Base-by-base conservation (phyloP, 2,113 vertebrate species). In the Pelodiscus sinensis region DNA sequence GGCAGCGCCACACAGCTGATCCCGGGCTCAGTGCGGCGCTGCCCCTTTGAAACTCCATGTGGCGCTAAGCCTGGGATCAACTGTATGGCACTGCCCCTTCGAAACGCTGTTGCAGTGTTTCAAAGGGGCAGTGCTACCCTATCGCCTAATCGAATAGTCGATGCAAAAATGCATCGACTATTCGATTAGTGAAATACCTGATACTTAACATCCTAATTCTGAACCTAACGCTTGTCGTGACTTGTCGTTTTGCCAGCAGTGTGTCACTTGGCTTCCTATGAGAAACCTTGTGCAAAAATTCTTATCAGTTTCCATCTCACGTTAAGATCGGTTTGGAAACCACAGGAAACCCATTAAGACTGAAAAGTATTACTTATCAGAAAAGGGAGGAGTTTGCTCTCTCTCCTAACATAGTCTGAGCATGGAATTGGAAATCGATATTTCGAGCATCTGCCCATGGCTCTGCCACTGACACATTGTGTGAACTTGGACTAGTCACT, bases 331-430 rank as follows among this genome's bases (percentile, higher is more conserved):
- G 18, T 19, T 9, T 71, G 10, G 79, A n/a, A 89, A 82, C 73
- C 0, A 1, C 84, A 87, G 73, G 79, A 82, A 85, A 9, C 44
- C 18, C 78, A 18, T 82, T 73, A 65, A 12, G 1, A 0, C 89
- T 89, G 57, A 9, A 51, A 60, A 44, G 65, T 56, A 35, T 31
- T 87, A 1, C 4, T 44, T 85, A 89, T 90, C 27, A 31, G 52
- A 84, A 55, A 12, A 58, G 51, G 16, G 3, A 77, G 65, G 85
- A 54, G 91, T 12, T 31, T 14, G 4, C 62, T 10, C 27, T 24
- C 15, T 89, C 51, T 6, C 2, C 84, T 78, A 44, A 8, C 9
- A 2, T 4, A 2, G 8, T 50, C 10, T 0, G 38, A 24, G 22
- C 22, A 25, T 44, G 22, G 73, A 24, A 44, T 50, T 44, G 73